Conservation (phyloP, 1,140 invertebrate species). For the Brachionus angularis region DNA sequence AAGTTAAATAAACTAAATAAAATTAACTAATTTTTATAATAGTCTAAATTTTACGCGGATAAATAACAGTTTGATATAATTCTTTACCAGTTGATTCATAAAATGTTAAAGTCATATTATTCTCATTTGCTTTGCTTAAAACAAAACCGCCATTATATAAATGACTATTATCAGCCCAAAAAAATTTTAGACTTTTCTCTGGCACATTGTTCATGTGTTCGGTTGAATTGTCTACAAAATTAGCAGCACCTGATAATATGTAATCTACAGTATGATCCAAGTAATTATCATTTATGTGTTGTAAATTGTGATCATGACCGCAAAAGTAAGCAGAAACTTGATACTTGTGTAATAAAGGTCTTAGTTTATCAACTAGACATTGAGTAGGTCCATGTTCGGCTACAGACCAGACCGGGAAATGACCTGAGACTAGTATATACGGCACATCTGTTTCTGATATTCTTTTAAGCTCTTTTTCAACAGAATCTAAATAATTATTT, state of each 20-base stretch:
- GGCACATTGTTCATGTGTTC: slow-evolving; percentile 52
- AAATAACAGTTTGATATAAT: slow-evolving; percentile 48
- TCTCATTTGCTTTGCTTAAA: slow-evolving; percentile 49
- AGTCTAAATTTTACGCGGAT: slow-evolving; percentile 46
- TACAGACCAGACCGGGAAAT: slow-evolving; percentile 59
- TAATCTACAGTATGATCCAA: slow-evolving; percentile 51
- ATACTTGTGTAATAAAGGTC: slow-evolving; percentile 59
- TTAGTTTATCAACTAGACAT: slow-evolving; percentile 55
- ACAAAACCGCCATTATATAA: slow-evolving; percentile 54
- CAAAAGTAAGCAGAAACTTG: slow-evolving; percentile 59
- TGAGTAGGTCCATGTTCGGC: slow-evolving; percentile 59
- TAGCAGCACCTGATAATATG: slow-evolving; percentile 55
- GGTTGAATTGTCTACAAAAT: slow-evolving; percentile 53
- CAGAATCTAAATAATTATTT: slow-evolving; percentile 9
- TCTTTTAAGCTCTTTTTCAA: slow-evolving; percentile 7
- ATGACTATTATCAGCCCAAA: slow-evolving; percentile 52
- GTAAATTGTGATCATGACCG: slow-evolving; percentile 61
- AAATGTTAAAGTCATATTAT: slow-evolving; percentile 55
- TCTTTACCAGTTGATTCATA: slow-evolving; percentile 48
- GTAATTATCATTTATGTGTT: slow-evolving; percentile 49
- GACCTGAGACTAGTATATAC: slow-evolving; percentile 28
- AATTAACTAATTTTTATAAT: no score
- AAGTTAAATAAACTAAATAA: no score
- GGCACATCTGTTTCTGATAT: neutral
- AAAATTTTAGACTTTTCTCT: slow-evolving; percentile 50